A percentile compares a stretch with the other conserved stretches of the same genome.
phyloP scores from a whole-genome alignment of 1,140 invertebrate species.

The Cotesia glomerata region DNA sequence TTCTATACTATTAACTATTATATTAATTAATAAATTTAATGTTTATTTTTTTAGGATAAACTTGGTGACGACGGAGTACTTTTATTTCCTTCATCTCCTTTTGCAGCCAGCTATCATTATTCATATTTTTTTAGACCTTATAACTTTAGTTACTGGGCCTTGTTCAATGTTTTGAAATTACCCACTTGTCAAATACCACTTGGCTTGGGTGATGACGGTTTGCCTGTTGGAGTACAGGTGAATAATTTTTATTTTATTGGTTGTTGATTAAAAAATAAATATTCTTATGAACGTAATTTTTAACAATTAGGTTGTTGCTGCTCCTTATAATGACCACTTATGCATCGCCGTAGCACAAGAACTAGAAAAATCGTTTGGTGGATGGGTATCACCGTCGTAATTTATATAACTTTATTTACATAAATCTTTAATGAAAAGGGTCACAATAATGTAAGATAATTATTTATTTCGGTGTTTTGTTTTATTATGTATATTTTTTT shows the following conservation, averaged over 20 bases:
- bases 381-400: constrained; percentile 74
- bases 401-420: too few relatives aligned
- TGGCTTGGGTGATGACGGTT: constrained; percentile 51
- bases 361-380: constrained; percentile 81
- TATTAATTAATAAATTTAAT: not conserved
- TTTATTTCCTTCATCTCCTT: constrained; percentile 83
- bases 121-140: constrained; percentile 79
- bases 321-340: constrained; percentile 78
- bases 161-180: constrained; percentile 86
- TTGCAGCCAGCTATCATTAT: constrained; percentile 85
- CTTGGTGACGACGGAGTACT: constrained; percentile 83
- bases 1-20: not conserved
- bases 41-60: constrained; percentile 64
- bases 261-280: not conserved
- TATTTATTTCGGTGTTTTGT: too few relatives aligned
- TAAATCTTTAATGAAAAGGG: too few relatives aligned
- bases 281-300: not conserved
- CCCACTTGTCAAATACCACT: constrained; percentile 80
- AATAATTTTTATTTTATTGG: constrained; percentile 11
- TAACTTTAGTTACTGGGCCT: constrained; percentile 88
- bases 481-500: too few relatives aligned
- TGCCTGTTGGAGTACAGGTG: constrained; percentile 59
- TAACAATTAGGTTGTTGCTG: constrained; percentile 70
- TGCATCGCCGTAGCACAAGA: constrained; percentile 82
- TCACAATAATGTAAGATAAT: too few relatives aligned